Conservation (phyloP, 2,888 invertebrate genomes). For the Alsophila aescularia region DNA sequence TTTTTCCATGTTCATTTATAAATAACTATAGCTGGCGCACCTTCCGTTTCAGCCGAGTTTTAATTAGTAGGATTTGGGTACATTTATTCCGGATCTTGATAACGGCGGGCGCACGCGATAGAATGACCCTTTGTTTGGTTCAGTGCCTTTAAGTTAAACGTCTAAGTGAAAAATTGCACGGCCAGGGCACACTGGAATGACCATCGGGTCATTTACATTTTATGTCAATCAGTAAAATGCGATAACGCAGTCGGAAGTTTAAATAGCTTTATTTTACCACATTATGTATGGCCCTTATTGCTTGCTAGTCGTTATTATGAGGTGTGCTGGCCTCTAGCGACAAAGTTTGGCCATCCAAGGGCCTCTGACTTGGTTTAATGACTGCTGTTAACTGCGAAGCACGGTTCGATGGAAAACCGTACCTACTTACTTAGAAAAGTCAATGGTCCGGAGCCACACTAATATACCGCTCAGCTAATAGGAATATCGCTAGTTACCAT, state of each 20-base stretch:
- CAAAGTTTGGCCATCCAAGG: no score
- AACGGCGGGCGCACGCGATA: slow-evolving; percentile 66
- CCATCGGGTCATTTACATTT: slow-evolving; percentile 30
- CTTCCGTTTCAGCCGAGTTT: slow-evolving; percentile 61
- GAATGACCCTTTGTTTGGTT: slow-evolving; percentile 58
- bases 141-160: slow-evolving; percentile 45
- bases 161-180: slow-evolving; percentile 65
- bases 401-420: no score
- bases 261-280: neutral
- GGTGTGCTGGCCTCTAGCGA: no score
- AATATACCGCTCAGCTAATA: no score
- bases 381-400: no score
- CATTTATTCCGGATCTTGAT: slow-evolving; percentile 61
- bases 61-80: slow-evolving; percentile 69
- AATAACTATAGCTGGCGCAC: slow-evolving; percentile 46
- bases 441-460: no score
- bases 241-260: neutral
- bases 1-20: slow-evolving; percentile 30
- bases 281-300: no score
- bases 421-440: no score
- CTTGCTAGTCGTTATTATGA: no score
- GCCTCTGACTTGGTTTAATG: no score
- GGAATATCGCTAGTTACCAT: no score
- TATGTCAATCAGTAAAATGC: slow-evolving; percentile 20
- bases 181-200: slow-evolving; percentile 45